Base-by-base conservation (phyloP, 2,888 invertebrate species). In the Torymus tubicola region DNA sequence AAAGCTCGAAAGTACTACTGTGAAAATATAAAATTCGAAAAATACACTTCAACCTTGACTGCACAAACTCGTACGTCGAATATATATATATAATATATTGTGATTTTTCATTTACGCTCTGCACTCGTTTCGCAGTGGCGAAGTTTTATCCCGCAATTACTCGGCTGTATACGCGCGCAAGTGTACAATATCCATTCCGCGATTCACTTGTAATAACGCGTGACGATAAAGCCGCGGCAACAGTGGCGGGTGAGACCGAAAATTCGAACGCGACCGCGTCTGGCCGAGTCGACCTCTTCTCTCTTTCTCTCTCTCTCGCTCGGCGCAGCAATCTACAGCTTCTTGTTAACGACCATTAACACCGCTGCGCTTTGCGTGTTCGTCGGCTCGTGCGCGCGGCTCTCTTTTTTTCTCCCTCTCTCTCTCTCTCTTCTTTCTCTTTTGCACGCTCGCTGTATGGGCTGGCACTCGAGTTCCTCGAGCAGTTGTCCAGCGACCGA, bases 261-360 rank as follows among this genome's bases (percentile, higher is more conserved):
- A 72, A 68, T 77, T 81, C 64, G 53, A 73, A 70, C 64, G 52
- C 69, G 72, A 63, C 67, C 57, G 78, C 53, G 16, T 55, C 21
- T 21, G 67, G 42, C 42, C 42, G 42, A 42, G 42, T 42, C 42
- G 42, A 81, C 70, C 74, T 65, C 70, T 74, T 81, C 21, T 57
- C 21, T 21, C 21, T 21, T 2, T 21, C 21, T 21, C 21, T 21
- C 21, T 21, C 21, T 21, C 21, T 57, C 71, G 42, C 64, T 42
- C 8, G 8, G 42, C 8, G 8, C 42, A 69, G 58, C 80, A 80
- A 77, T 82, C 74, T 60, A 60, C 72, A 81, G 64, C 76, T 79
- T 80, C 67, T 82, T 75, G 80, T 84, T 82, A 82, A 82, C 78
- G 81, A 71, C 77, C 80, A 82, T 83, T 80, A 82, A 81, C 71